These are phyloP conservation scores for Luperina nickerlii DNA, from an alignment of 2,888 invertebrate species.

Conservation along the genomic window DNA sequence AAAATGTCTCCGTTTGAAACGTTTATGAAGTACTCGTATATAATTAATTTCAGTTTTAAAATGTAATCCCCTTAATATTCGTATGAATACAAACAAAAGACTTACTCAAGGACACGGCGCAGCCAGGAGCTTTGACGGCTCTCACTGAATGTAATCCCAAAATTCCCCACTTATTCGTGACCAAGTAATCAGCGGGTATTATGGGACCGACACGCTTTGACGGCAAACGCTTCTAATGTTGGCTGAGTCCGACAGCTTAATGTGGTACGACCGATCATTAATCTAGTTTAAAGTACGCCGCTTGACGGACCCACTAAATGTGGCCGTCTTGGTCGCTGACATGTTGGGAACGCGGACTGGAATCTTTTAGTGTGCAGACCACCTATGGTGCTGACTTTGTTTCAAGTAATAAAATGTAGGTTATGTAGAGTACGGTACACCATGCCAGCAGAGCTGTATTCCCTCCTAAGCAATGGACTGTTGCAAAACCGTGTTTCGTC, in stretches of 20 bases:
- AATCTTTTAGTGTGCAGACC: constrained; percentile 5
- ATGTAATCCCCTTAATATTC: constrained; percentile 1
- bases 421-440: neutral
- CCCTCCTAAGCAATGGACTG: neutral
- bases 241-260: constrained; percentile 64
- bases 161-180: constrained; percentile 55
- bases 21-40: neutral
- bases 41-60: neutral
- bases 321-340: constrained; percentile 40
- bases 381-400: constrained; percentile 1
- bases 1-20: neutral
- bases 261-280: constrained; percentile 63
- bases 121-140: constrained; percentile 45
- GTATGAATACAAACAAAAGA: constrained; percentile 19
- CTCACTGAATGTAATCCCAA: constrained; percentile 57
- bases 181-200: constrained; percentile 64
- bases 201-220: constrained; percentile 59
- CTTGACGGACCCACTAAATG: constrained; percentile 60
- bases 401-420: neutral
- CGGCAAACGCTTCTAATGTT: constrained; percentile 63
- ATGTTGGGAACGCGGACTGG: constrained; percentile 20
- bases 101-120: constrained; percentile 1
- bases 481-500: neutral
- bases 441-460: neutral
- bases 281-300: constrained; percentile 66